A percentile compares a stretch with the other conserved stretches of the same genome.
These are phyloP conservation scores for Gavia stellata DNA, from an alignment of 2,113 vertebrate species.

Conservation along the genomic window DNA sequence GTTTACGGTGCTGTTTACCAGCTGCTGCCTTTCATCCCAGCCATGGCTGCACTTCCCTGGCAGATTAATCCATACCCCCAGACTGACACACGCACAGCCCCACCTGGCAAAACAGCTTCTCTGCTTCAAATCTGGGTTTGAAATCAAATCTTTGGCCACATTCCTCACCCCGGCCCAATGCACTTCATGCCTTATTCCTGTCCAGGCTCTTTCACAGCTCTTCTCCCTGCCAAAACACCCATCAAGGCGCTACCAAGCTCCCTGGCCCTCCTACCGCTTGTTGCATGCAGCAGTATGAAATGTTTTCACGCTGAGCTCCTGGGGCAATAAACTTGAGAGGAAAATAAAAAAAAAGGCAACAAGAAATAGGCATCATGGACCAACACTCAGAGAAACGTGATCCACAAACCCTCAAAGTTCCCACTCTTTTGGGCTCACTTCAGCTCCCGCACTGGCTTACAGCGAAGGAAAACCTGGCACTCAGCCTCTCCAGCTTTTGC, in stretches of 20 bases:
- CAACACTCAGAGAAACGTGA: not conserved
- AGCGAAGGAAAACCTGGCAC: not conserved
- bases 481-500: not conserved
- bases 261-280: not conserved
- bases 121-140: not conserved
- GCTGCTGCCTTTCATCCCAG: not conserved
- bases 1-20: not conserved
- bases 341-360: not conserved
- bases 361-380: not conserved
- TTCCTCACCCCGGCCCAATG: not conserved
- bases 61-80: not conserved
- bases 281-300: not conserved
- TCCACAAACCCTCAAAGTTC: not conserved
- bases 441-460: not conserved
- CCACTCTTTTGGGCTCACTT: not conserved
- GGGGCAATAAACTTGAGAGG: not conserved
- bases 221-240: not conserved
- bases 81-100: not conserved
- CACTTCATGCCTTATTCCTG: not conserved
- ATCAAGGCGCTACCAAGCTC: not conserved
- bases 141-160: not conserved
- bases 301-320: not conserved
- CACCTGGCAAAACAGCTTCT: not conserved
- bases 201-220: not conserved
- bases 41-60: not conserved